These are phyloP conservation scores for Drosophila ustulata DNA, from an alignment of 2,888 invertebrate genomes.

Conservation along the genomic window DNA sequence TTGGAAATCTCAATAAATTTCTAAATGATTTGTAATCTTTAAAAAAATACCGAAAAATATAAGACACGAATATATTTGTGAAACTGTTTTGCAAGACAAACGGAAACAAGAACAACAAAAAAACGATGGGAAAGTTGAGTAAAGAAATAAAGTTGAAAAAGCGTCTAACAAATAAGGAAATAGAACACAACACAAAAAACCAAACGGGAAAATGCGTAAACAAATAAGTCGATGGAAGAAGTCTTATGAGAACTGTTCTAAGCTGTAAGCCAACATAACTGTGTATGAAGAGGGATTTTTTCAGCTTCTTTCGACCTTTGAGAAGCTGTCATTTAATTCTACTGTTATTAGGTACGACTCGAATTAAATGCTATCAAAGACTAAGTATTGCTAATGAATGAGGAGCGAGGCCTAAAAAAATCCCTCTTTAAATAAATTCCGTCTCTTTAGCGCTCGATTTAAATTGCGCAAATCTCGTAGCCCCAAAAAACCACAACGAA, in stretches of 20 bases:
- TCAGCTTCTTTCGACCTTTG: too few relatives aligned
- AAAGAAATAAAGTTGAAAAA: slow-evolving; percentile 15
- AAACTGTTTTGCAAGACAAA: slow-evolving; percentile 10
- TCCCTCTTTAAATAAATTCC: not conserved
- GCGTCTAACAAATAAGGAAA: slow-evolving; percentile 10
- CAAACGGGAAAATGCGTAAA: slow-evolving; percentile 11
- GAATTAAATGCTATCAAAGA: too few relatives aligned
- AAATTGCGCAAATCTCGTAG: not conserved
- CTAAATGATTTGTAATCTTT: slow-evolving; percentile 9
- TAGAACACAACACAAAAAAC: not conserved
- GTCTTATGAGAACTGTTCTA: slow-evolving; percentile 16
- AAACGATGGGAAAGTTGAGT: not conserved
- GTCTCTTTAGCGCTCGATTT: not conserved
- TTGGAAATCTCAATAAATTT: slow-evolving; percentile 17
- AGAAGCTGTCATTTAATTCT: too few relatives aligned
- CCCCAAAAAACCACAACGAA: slow-evolving; percentile 6
- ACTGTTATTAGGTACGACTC: too few relatives aligned
- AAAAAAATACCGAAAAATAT: not conserved
- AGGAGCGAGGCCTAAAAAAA: not conserved
- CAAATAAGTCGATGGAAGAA: slow-evolving; percentile 17
- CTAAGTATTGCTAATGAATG: not conserved
- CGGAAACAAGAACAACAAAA: slow-evolving; percentile 1
- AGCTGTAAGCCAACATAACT: not conserved
- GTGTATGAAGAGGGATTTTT: not conserved
- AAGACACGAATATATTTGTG: not conserved